These are phyloP conservation scores for Manis crassicaudata DNA, from an alignment of 2,797 vertebrate genomes.

Conservation along the genomic window DNA sequence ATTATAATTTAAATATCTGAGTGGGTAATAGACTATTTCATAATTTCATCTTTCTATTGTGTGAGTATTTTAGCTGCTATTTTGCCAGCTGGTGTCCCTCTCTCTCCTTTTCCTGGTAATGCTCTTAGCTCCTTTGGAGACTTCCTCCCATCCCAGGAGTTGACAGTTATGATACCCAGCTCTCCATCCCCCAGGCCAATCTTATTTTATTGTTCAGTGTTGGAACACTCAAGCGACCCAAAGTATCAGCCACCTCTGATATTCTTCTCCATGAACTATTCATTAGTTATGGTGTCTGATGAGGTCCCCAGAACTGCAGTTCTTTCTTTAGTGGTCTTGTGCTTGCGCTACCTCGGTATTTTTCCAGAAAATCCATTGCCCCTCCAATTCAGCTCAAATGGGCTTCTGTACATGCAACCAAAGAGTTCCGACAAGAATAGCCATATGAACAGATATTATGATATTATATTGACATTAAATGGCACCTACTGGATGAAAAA, in stretches of 20 bases:
- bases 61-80: background rate
- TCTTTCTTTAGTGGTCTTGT: background rate
- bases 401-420: background rate
- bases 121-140: background rate
- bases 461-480: background rate
- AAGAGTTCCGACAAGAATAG: conserved; percentile 2
- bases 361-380: conserved; percentile 13
- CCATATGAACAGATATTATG: background rate
- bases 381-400: background rate
- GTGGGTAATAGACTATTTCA: conserved; percentile 10
- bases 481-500: conserved; percentile 4
- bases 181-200: background rate
- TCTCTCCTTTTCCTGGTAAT: background rate
- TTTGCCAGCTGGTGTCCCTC: background rate
- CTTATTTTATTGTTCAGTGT: background rate
- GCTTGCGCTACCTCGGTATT: background rate
- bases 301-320: background rate
- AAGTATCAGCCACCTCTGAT: background rate
- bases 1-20: conserved; percentile 44
- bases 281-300: background rate
- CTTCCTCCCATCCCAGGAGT: background rate
- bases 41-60: background rate
- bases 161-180: background rate
- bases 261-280: background rate
- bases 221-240: background rate